Evolutionary conservation across 2,888 invertebrate genomes (phyloP), one percentile per base, ranked within the genome.

Genomic region (Phanerotoma sp.): DNA sequence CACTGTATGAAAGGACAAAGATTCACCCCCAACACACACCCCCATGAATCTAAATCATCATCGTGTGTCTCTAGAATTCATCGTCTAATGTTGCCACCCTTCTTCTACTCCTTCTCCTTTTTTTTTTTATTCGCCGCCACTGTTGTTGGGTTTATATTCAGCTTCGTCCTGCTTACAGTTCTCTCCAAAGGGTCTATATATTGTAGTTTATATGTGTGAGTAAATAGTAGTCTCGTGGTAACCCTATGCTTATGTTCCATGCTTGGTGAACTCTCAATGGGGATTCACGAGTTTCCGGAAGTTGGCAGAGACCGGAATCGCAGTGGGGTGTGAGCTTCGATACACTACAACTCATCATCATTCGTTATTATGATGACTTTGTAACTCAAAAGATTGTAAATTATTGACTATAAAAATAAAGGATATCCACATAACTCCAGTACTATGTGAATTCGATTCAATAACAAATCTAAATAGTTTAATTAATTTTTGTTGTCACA

Each of bases 1-100:
- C 68, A 58, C 64, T 49, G 61, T 60, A 62, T 60, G 68, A 65
- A 64, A 67, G 67, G 68, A 72, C 69, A 72, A 72, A 72, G 71
- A 66, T 57, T 35, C 56, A 64, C 64, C 63, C 63, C 62, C 21
- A 15, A 37, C 25, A 37, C 30, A 35, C n/a, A n/a, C n/a, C 28
- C 54, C 44, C 44, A 20, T 20, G 49, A 38, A 54, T 38, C 54
- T 67, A 66, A 67, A 67, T 67, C 67, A 66, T 58, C 50, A 53
- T 59, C 61, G 62, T 57, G n/a, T n/a, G 55, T 55, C 49, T 54
- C 56, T 48, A 58, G 60, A 64, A 64, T 61, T 54, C 60, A 60
- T 60, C 62, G 56, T 58, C 60, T 62, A 61, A 61, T 62, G 58
- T 62, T 20, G 15, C 57, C n/a, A n/a, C n/a, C n/a, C n/a, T n/a